Base-by-base conservation (phyloP, 2,797 vertebrate genomes). In the Serranus cabrilla region DNA sequence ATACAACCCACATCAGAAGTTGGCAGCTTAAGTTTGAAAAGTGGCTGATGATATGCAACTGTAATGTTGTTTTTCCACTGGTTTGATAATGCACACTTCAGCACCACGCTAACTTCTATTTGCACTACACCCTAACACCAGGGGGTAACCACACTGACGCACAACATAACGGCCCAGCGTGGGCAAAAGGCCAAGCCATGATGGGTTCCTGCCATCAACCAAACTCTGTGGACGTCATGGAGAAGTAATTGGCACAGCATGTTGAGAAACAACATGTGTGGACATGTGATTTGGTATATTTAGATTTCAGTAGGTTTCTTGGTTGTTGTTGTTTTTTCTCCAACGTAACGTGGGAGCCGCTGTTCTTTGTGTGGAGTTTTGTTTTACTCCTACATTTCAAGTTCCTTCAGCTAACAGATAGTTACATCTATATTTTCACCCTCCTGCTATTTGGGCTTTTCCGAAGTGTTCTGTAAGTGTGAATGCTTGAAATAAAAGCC, bases 101-200 rank as follows among this genome's bases (percentile, higher is more conserved):
- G 39, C 63, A 49, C 59, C 58, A 58, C 17, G 61, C 42, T 59
- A 56, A 68, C 69, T 74, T 78, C 73, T 57, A 59, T 82, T 71
- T 80, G 64, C 57, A 25, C 51, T 50, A 61, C 56, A 62, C 78
- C 61, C 56, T 34, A 71, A 54, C 76, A 74, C 78, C 40, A 10
- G 69, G 81, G 39, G 61, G 47, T 25, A 43, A 67, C 54, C 71
- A 80, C 27, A 25, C 74, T 68, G 81, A 80, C 60, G 71, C 59
- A 70, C 66, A 47, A 57, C 65, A 43, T 47, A 76, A 47, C 20
- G 5, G 49, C 55, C 58, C 57, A 2, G 31, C 39, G 58, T 52
- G 70, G 76, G 82, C 79, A 20, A 42, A 14, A 11, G 6, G 72
- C 81, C 81, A 71, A 71, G 58, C 45, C 47, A 25, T 25, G 59